Evolutionary conservation across 2,888 invertebrate species (phyloP), one percentile per base, ranked within the genome.

Genomic region (Hyposoter dolosus): DNA sequence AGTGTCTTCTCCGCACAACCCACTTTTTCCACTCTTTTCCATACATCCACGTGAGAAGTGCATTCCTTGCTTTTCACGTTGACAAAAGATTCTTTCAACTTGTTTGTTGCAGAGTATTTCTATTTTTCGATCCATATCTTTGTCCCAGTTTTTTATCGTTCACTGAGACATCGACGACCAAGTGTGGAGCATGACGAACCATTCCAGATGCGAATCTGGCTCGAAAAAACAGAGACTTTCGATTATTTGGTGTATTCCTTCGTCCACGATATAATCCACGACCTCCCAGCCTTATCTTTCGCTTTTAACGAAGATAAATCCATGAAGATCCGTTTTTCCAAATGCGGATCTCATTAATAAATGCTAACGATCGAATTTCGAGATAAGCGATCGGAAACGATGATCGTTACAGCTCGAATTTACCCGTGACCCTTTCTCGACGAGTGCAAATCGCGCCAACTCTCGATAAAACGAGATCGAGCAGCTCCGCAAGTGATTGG

Each of bases 401-500:
- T 80, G 23, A 72, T 79, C 79, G 79, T 69, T 71, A 60, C 47
- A 69, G 45, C 79, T 72, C 71, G 45, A 71, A 23, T 78, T 78
- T 78, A 40, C 50, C 72, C 63, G 47, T 65, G 63, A 76, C 75
- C 63, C 63, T 28, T 43, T 60, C 19, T 72, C 69, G 65, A 76
- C 35, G 78, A 63, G 68, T 69, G 40, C 75, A 75, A 82, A 82
- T 85, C 85, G 82, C 72, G 32, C 35, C 5, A 56, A 71, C 74
- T 77, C 80, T 35, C 74, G 74, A 80, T 45, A 66, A 66, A 71
- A 71, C 82, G 75, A 82, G 72, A 80, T 80, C 76, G 75, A 85
- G 60, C 71, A 80, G 76, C 56, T 50, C 53, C 79, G 35, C 35
- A 80, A 85, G 79, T 72, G 85, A 83, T 83, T 77, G 76, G 85